Base-by-base conservation (phyloP, 2,113 vertebrate genomes). In the Mesitornis unicolor region DNA sequence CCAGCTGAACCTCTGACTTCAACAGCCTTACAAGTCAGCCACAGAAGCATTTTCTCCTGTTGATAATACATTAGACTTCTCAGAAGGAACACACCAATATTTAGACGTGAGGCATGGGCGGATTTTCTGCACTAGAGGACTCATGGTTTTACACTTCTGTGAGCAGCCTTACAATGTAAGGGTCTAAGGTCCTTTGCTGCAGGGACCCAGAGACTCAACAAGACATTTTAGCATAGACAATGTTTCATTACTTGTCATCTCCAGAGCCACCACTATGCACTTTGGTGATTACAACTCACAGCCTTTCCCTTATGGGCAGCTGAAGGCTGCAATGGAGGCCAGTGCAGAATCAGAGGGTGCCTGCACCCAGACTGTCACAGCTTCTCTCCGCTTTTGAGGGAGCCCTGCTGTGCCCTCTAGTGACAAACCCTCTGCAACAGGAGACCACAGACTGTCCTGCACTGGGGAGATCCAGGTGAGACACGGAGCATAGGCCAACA, bases 121-220 rank as follows among this genome's bases (percentile, higher is more conserved):
- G 33, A 47, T 84, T 36, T 67, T 77, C 50, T 20, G 21, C 33
- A 17, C 31, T 35, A 48, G 36, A 64, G 29, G 13, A 65, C 29
- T 61, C 15, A 9, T 0, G 2, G 11, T 22, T 71, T 63, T 45
- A 31, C 0, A 1, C 11, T 88, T 83, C 38, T 25, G 1, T 2
- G 3, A 29, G 70, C 18, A 65, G 50, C 45, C 89, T 79, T 50
- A 40, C 5, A 14, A 65, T 1, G 1, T 24, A n/a, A 1, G 1
- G 19, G 38, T 13, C 61, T 75, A 28, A 26, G 38, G 5, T 22
- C 40, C 24, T n/a, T 75, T 54, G 16, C 56, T 48, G 31, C 57
- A 42, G 38, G 4, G 9, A 71, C 38, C 26, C 25, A 19, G 38
- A 65, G 25, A 48, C 11, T 63, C 19, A n/a, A 16, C 13, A 64